A percentile compares a stretch with the other conserved stretches of the same genome.
These are phyloP conservation scores for Syngnathoides biaculeatus DNA, from an alignment of 2,113 vertebrate genomes.

Conservation along the genomic window DNA sequence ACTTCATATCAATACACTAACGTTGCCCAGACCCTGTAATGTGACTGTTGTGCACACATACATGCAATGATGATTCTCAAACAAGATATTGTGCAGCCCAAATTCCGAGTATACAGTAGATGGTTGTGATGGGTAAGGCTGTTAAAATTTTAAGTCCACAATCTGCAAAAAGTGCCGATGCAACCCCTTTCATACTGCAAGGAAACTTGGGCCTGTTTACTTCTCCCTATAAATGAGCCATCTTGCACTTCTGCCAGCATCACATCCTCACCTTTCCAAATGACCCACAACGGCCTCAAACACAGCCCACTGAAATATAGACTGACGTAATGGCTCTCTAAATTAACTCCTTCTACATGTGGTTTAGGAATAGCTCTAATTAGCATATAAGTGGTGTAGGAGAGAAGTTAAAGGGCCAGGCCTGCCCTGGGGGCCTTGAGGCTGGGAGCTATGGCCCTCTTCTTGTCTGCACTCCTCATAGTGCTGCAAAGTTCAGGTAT, in stretches of 20 bases:
- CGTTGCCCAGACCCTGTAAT: too few relatives aligned
- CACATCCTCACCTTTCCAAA: constrained; percentile 59
- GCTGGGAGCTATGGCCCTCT: constrained; percentile 80
- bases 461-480: constrained; percentile 82
- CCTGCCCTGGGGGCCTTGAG: constrained; percentile 74
- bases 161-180: constrained; percentile 35
- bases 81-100: too few relatives aligned
- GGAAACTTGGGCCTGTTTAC: constrained; percentile 29
- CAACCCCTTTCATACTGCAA: constrained; percentile 43
- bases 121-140: background rate
- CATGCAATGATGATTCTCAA: too few relatives aligned
- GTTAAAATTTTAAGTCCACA: background rate
- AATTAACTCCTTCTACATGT: constrained; percentile 96
- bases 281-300: constrained; percentile 50
- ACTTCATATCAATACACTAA: too few relatives aligned
- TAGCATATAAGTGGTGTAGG: constrained; percentile 89
- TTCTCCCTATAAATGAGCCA: constrained; percentile 63
- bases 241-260: constrained; percentile 53
- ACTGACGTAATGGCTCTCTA: constrained; percentile 84
- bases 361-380: constrained; percentile 89
- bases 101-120: background rate
- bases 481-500: constrained; percentile 97
- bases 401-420: constrained; percentile 83
- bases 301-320: constrained; percentile 81
- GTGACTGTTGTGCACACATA: too few relatives aligned